A percentile compares a stretch with the other conserved stretches of the same genome.
These are phyloP conservation scores for Triplophysa siluroides DNA, from an alignment of 2,113 vertebrate genomes.

Conservation along the genomic window DNA sequence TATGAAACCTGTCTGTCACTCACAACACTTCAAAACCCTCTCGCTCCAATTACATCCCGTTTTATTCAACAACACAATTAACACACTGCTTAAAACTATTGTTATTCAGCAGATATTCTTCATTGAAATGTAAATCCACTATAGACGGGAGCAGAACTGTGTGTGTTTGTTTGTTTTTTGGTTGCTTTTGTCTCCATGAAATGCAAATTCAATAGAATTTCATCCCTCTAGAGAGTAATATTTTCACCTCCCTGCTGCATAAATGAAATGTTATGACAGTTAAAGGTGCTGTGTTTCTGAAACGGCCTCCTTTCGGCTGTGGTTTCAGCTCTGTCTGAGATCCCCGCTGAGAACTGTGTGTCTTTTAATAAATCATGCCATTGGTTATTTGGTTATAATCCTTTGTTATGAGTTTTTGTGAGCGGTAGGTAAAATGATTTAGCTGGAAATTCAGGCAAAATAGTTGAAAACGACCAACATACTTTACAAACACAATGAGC, in stretches of 20 bases:
- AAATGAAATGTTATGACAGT: constrained; percentile 22
- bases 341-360: neutral
- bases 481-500: too few species aligned
- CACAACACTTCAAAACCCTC: neutral
- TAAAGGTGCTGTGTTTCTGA: constrained; percentile 2
- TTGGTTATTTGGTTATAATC: neutral
- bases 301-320: neutral
- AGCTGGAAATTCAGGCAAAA: too few species aligned
- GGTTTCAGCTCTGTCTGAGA: neutral
- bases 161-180: neutral
- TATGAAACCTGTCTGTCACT: too few species aligned
- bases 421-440: neutral
- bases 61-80: constrained; percentile 6
- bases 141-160: neutral
- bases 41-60: neutral
- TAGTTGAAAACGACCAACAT: too few species aligned
- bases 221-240: neutral
- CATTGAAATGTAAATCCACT: constrained; percentile 16
- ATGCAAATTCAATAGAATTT: constrained; percentile 11
- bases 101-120: neutral
- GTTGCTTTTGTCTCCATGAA: neutral
- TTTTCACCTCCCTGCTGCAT: neutral
- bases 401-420: neutral
- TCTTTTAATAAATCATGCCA: neutral
- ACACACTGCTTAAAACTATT: neutral